These are phyloP conservation scores for Aphodius granarius DNA, from an alignment of 2,888 invertebrate genomes.

Conservation along the genomic window DNA sequence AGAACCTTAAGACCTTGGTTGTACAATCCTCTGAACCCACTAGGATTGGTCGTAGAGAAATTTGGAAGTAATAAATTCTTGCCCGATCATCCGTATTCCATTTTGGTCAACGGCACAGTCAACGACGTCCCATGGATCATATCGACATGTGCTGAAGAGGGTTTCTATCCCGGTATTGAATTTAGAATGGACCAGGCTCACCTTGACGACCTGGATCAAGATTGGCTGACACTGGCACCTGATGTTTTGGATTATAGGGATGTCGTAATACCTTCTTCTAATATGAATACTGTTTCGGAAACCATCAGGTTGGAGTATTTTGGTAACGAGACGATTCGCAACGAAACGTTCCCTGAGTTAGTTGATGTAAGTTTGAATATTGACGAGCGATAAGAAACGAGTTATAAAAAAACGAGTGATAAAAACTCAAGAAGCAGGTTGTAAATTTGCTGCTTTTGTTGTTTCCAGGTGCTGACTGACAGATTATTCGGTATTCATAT, in stretches of 20 bases:
- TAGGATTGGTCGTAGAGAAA: slow-evolving; percentile 67
- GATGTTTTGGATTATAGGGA: slow-evolving; percentile 65
- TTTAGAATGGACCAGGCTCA: slow-evolving; percentile 40
- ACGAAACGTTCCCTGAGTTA: neutral
- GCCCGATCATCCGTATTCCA: slow-evolving; percentile 61
- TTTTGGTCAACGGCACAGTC: slow-evolving; percentile 60
- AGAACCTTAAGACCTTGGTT: neutral
- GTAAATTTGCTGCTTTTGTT: neutral
- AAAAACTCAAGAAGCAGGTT: no score
- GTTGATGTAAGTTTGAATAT: neutral
- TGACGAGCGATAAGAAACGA: neutral
- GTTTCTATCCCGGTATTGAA: slow-evolving; percentile 62
- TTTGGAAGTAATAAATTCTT: slow-evolving; percentile 54
- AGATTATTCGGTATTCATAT: slow-evolving; percentile 60
- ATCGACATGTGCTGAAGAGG: slow-evolving; percentile 67
- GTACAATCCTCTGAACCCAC: slow-evolving; percentile 63
- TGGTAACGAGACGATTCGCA: slow-evolving; percentile 39
- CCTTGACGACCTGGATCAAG: slow-evolving; percentile 25
- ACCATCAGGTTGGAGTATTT: slow-evolving; percentile 62
- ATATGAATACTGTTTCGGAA: slow-evolving; percentile 50
- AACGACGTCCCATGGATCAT: slow-evolving; percentile 67
- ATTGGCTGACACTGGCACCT: slow-evolving; percentile 65
- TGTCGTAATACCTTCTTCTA: slow-evolving; percentile 56
- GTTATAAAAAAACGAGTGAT: no score
- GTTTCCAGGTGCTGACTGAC: slow-evolving; percentile 61